Base-by-base conservation (phyloP, 1,140 invertebrate species). In the Adelges cooleyi region DNA sequence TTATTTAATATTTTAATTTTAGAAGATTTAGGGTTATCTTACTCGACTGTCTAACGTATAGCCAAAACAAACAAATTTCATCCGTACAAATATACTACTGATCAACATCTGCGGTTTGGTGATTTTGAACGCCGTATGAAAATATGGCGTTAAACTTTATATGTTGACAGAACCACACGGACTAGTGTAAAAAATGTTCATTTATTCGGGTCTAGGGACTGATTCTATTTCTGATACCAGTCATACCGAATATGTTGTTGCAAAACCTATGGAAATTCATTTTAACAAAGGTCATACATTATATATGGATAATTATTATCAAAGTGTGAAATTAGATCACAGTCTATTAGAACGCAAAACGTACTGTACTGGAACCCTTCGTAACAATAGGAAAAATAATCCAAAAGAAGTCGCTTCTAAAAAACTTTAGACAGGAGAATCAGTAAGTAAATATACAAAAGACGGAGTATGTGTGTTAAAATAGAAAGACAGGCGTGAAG, bases 401-500 rank as follows among this genome's bases (percentile, higher is more conserved):
- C 22, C 25, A 27, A 50, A 5, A 27, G 49, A 10, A n/a, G 49
- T 27, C n/a, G 29, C 11, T 5, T 6, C n/a, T n/a, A 6, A 27
- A 50, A 50, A 50, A n/a, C 20, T 13, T n/a, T 27, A 50, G 29
- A 29, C 25, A 66, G 36, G 50, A 22, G 65, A 52, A 52, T 40
- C 29, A 10, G 27, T 40, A 15, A 25, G 49, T 23, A n/a, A 38
- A n/a, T 54, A 23, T 27, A 67, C 51, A 3, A 13, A 46, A 51
- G 18, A 44, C 9, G 36, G 44, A 3, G 20, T 52, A n/a, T 56
- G 36, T 50, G 71, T 75, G 2, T 69, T 67, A 8, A 73, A 73
- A 50, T 75, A 73, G 72, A 70, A 69, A 25, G 73, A 76, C 62
- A 73, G 71, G 54, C 67, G 72, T 2, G 69, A 71, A 50, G 71